A percentile compares a stretch with the other conserved stretches of the same genome.
phyloP scores from a whole-genome alignment of 2,113 vertebrate species.

The Varanus komodoensis region DNA sequence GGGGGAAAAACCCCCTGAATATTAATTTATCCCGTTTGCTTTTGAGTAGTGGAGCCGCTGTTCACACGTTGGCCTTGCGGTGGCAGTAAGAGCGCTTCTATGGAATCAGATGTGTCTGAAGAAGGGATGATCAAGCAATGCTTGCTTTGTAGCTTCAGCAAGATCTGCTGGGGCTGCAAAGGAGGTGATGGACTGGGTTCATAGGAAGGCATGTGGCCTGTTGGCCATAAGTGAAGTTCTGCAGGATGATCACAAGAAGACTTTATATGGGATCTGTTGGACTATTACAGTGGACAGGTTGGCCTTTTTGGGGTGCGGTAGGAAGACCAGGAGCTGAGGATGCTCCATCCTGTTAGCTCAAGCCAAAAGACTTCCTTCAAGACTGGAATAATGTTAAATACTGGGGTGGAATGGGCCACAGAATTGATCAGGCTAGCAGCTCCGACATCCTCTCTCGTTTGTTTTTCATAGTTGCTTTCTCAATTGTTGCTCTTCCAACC shows the following conservation, averaged over 20 bases:
- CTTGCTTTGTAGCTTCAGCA: background rate
- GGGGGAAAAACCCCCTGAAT: background rate
- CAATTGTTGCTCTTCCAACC: background rate
- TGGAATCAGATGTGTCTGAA: background rate
- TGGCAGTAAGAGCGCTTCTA: constrained; percentile 82
- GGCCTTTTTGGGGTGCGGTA: background rate
- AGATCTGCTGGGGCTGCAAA: background rate
- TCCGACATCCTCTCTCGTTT: background rate
- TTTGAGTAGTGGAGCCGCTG: background rate
- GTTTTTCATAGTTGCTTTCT: background rate
- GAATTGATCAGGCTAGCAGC: no score
- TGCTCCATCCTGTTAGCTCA: background rate
- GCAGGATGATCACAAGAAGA: background rate
- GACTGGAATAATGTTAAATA: no score
- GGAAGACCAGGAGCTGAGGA: background rate
- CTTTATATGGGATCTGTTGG: background rate
- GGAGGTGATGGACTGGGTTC: accelerated
- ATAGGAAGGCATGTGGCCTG: background rate
- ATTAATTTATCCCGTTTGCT: background rate
- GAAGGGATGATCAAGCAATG: background rate
- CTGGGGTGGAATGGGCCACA: background rate
- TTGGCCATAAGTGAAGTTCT: accelerated
- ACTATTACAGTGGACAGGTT: background rate
- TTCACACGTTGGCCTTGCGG: constrained; percentile 73
- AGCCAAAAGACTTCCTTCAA: background rate